phyloP scores from a whole-genome alignment of 2,797 vertebrate genomes.

The Ambastaia sidthimunki region DNA sequence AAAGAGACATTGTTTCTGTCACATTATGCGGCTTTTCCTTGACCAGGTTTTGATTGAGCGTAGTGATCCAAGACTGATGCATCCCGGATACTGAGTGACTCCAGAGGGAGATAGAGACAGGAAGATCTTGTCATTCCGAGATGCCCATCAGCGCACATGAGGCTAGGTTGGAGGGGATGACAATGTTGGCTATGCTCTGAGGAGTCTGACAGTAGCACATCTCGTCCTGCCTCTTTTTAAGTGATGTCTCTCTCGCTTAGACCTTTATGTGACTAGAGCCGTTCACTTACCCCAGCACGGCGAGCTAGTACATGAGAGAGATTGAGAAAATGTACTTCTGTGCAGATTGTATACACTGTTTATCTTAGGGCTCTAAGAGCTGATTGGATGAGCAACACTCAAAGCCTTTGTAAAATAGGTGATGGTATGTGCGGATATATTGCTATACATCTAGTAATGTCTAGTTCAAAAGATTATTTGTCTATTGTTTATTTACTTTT shows the following conservation, averaged over 20 bases:
- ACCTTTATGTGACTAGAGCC: conserved; percentile 23
- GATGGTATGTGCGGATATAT: background rate
- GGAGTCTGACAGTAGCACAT: conserved; percentile 71
- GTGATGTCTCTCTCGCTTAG: conserved; percentile 48
- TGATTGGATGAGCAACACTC: no score
- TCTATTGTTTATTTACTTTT: no score
- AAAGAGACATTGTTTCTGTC: conserved; percentile 73
- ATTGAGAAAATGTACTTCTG: background rate
- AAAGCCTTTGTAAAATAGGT: background rate
- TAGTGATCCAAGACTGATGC: conserved; percentile 84
- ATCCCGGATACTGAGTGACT: conserved; percentile 67
- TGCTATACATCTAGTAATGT: no score
- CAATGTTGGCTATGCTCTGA: conserved; percentile 77
- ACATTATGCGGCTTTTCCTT: conserved; percentile 77
- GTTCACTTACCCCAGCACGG: conserved; percentile 45
- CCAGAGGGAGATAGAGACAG: conserved; percentile 45
- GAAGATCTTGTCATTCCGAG: conserved; percentile 73
- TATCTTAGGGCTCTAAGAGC: background rate
- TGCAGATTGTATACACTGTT: background rate
- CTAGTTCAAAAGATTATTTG: no score
- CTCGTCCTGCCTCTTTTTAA: conserved; percentile 58
- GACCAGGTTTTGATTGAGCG: conserved; percentile 79
- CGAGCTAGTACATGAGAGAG: conserved; percentile 17
- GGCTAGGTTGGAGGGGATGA: conserved; percentile 76
- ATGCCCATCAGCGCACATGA: conserved; percentile 69